Conservation (phyloP, 2,888 invertebrate genomes). For the Lasioglossum oenotherae region DNA sequence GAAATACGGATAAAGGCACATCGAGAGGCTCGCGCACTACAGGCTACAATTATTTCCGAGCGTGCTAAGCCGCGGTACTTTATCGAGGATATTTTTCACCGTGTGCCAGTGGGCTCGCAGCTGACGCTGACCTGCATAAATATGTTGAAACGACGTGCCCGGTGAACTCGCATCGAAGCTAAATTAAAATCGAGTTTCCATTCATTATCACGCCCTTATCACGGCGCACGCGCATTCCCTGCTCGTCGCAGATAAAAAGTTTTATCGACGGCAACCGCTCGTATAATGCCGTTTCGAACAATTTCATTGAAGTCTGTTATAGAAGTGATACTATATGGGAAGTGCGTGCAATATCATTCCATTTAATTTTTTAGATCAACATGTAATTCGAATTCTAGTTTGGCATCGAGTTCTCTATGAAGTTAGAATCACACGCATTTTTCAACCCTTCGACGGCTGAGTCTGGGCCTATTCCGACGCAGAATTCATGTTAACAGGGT, state of each 20-base stretch:
- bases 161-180: conserved; percentile 55
- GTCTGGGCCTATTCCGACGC: neutral
- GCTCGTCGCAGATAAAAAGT: neutral
- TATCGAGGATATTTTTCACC: conserved; percentile 61
- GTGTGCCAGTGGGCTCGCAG: conserved; percentile 51
- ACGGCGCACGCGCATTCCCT: conserved; percentile 10
- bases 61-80: conserved; percentile 51
- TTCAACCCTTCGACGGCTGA: neutral
- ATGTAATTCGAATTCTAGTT: neutral
- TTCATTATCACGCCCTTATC: conserved; percentile 54
- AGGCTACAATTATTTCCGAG: conserved; percentile 49
- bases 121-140: conserved; percentile 66
- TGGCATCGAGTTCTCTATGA: no score
- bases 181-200: conserved; percentile 68
- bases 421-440: neutral
- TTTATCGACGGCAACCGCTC: neutral
- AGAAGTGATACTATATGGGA: neutral
- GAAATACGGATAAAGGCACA: conserved; percentile 21
- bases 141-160: conserved; percentile 52
- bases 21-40: conserved; percentile 27
- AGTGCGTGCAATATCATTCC: neutral
- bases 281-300: neutral
- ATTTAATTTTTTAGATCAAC: neutral
- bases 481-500: no score
- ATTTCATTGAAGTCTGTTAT: neutral